phyloP scores from a whole-genome alignment of 2,888 invertebrate genomes.

The Drosophila putrida region DNA sequence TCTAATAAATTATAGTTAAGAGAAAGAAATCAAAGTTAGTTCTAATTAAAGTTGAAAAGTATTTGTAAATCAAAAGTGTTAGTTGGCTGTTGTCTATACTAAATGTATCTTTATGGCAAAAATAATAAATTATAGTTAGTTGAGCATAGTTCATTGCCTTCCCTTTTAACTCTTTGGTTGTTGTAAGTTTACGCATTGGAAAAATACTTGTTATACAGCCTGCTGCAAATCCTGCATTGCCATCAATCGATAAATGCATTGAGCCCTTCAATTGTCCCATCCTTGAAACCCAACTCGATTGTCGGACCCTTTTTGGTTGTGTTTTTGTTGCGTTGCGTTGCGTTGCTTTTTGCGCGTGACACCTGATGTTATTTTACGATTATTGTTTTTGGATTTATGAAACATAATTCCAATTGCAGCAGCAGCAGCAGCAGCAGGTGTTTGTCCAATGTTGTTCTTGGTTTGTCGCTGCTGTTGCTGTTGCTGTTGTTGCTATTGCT shows the following conservation, averaged over 20 bases:
- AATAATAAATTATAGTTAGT: background rate
- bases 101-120: background rate
- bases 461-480: slow-evolving; percentile 2
- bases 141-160: background rate
- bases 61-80: background rate
- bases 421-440: slow-evolving; percentile 63
- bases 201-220: slow-evolving; percentile 2
- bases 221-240: slow-evolving; percentile 10
- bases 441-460: slow-evolving; percentile 20
- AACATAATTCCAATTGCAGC: slow-evolving; percentile 73
- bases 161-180: background rate
- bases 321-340: background rate
- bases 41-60: background rate
- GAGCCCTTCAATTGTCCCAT: slow-evolving; percentile 2
- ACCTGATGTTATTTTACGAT: slow-evolving; percentile 81
- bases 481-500: slow-evolving; percentile 18
- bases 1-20: too few relatives aligned
- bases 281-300: background rate
- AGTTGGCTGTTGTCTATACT: background rate
- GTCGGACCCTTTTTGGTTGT: slow-evolving; percentile 9
- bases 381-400: slow-evolving; percentile 81
- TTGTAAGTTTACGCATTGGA: background rate
- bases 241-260: slow-evolving; percentile 19
- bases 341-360: slow-evolving; percentile 69
- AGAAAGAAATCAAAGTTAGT: background rate